These are phyloP conservation scores for Apocheima hispidaria DNA, from an alignment of 2,888 invertebrate genomes.

Conservation along the genomic window DNA sequence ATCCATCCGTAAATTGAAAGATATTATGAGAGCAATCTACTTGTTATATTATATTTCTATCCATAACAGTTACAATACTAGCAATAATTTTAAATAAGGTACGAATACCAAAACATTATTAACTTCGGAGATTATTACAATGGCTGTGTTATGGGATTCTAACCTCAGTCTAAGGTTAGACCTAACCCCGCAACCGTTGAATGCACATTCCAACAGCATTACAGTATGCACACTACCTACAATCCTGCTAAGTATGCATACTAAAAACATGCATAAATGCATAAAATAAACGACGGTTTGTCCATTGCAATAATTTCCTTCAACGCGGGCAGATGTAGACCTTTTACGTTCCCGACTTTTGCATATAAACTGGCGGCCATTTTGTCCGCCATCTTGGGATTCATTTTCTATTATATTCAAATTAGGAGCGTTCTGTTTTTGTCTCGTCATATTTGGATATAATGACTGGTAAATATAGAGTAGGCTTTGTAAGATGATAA, in stretches of 20 bases:
- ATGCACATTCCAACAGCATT: slow-evolving; percentile 23
- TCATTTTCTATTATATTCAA: slow-evolving; percentile 79
- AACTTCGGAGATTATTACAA: background rate
- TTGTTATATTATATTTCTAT: too few species aligned
- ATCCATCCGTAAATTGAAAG: too few species aligned
- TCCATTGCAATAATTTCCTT: slow-evolving; percentile 46
- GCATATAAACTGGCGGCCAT: slow-evolving; percentile 66
- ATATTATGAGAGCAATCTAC: too few species aligned
- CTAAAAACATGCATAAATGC: slow-evolving; percentile 44
- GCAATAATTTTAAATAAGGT: too few species aligned
- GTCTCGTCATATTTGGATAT: slow-evolving; percentile 43
- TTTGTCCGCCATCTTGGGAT: slow-evolving; percentile 57
- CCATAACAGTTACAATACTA: too few species aligned
- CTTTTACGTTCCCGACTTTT: slow-evolving; percentile 54
- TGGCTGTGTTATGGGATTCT: background rate
- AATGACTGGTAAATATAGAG: slow-evolving; percentile 38
- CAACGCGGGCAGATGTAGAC: slow-evolving; percentile 39
- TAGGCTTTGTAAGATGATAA: background rate
- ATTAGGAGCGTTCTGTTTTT: slow-evolving; percentile 57
- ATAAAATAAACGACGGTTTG: slow-evolving; percentile 44
- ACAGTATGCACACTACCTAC: slow-evolving; percentile 1
- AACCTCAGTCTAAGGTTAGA: slow-evolving; percentile 1
- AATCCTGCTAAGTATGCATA: slow-evolving; percentile 25
- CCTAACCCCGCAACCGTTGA: slow-evolving; percentile 10
- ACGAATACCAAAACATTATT: too few species aligned